Percentiles rank a stretch among this genome's conserved stretches.
These are phyloP conservation scores for Disparrhopalites patrizii DNA, from an alignment of 2,888 invertebrate species.

Conservation along the genomic window DNA sequence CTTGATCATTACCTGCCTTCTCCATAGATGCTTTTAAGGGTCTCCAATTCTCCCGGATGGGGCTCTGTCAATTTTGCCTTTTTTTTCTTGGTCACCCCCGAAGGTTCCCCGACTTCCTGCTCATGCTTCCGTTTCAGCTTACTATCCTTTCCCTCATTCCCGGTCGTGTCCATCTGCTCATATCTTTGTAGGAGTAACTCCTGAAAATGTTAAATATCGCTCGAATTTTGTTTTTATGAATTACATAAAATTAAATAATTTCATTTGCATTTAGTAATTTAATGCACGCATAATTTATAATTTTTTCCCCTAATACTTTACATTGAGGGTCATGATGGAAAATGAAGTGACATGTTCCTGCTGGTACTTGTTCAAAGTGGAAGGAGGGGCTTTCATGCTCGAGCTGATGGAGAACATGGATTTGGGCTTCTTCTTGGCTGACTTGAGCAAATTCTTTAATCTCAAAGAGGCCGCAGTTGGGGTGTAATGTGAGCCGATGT, in stretches of 20 bases:
- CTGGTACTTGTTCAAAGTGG: constrained; percentile 26
- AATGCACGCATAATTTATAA: too few species aligned
- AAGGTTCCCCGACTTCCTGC: not conserved
- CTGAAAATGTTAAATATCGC: constrained; percentile 52
- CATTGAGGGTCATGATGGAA: constrained; percentile 45
- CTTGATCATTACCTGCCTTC: constrained; percentile 10
- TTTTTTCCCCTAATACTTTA: too few species aligned
- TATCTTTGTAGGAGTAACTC: constrained; percentile 58
- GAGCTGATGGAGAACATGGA: constrained; percentile 15
- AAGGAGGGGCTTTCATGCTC: constrained; percentile 49
- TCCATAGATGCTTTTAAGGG: constrained; percentile 45
- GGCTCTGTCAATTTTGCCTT: constrained; percentile 1
- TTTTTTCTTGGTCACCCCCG: not conserved
- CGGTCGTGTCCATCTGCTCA: not conserved
- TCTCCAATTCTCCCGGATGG: constrained; percentile 44
- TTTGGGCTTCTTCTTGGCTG: constrained; percentile 31
- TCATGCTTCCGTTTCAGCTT: not conserved
- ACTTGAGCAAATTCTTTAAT: constrained; percentile 55
- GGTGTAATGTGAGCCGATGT: constrained; percentile 63
- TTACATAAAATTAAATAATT: constrained; percentile 25
- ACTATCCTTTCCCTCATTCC: too few species aligned
- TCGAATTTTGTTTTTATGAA: not conserved
- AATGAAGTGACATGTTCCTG: constrained; percentile 26
- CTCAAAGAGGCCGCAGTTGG: constrained; percentile 57
- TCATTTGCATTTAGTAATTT: constrained; percentile 5